Evolutionary conservation across 2,888 invertebrate genomes (phyloP), one percentile per base, ranked within the genome.

Genomic region (Leucania comma): DNA sequence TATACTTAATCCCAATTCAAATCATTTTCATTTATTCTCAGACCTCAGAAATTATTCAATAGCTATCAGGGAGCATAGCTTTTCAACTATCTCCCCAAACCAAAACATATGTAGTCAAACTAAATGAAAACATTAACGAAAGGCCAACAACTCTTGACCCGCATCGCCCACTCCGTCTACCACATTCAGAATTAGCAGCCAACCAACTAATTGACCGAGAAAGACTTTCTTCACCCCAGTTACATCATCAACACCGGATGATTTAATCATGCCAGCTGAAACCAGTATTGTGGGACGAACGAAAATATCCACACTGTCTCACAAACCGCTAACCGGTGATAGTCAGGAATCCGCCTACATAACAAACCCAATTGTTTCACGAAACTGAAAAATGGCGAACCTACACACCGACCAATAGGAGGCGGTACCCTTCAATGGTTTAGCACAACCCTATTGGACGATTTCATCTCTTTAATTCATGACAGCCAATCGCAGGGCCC

Each of bases 351-450:
- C 91, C 94, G 93, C 95, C 94, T 94, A 94, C 94, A 93, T 90
- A 91, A 92, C 90, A 90, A 92, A 89, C 86, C 89, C 92, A 93
- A 94, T 94, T 94, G 94, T 94, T 93, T 91, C 90, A 90, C 88
- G 88, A 87, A 91, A 88, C 91, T 94, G 93, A 94, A 95, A 95
- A 95, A 95, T 95, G 95, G 95, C 95, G 95, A 93, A 89, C 90
- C 82, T 85, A 85, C 87, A 81, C 89, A 82, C 80, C 89, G 80
- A 90, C 95, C 95, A 95, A 95, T 95, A 86, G 87, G 81, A 95
- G 95, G 95, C 95, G 95, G 88, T 86, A 90, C 94, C 92, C 85
- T 84, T 84, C 84, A 84, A 88, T 82, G 66, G 71, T 63, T 71
- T 75, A 82, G 85, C 69, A 63, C 68, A 20, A 77, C 73, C 78